These are phyloP conservation scores for Parnassius mnemosyne DNA, from an alignment of 2,888 invertebrate species.

Conservation along the genomic window DNA sequence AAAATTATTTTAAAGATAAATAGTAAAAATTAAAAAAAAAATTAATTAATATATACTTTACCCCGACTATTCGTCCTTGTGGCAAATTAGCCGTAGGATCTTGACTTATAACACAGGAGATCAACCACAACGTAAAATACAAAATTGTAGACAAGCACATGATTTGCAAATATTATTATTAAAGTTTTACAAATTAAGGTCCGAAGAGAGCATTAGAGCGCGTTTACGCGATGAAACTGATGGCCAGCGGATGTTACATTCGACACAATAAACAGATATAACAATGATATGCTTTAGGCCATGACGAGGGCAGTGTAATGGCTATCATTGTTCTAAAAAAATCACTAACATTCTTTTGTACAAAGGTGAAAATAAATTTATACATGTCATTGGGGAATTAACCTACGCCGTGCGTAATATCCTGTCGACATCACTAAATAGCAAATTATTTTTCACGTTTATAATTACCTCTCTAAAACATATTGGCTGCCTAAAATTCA, in stretches of 20 bases:
- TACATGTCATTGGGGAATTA: slow-evolving; percentile 8
- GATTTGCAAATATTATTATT: not conserved
- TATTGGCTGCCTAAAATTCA: no score
- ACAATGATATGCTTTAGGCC: slow-evolving; percentile 70
- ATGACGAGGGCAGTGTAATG: slow-evolving; percentile 65
- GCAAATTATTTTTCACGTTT: no score
- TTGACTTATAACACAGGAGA: slow-evolving; percentile 48
- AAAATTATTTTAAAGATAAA: not conserved
- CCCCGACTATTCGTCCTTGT: slow-evolving; percentile 82
- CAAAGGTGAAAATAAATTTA: slow-evolving; percentile 32
- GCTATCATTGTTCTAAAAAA: slow-evolving; percentile 69
- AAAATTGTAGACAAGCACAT: slow-evolving; percentile 29
- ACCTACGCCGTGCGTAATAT: slow-evolving; percentile 14
- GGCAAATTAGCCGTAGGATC: slow-evolving; percentile 77
- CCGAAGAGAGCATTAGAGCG: not conserved
- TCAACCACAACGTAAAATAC: slow-evolving; percentile 30
- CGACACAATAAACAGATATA: slow-evolving; percentile 60
- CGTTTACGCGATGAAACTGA: slow-evolving; percentile 33
- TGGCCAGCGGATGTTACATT: slow-evolving; percentile 39
- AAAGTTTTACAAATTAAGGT: not conserved
- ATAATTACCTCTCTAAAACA: no score
- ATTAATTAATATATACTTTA: slow-evolving; percentile 52
- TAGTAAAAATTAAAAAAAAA: slow-evolving; percentile 11
- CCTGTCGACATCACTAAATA: slow-evolving; percentile 4
- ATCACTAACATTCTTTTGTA: slow-evolving; percentile 46